phyloP scores from a whole-genome alignment of 2,797 vertebrate genomes.

The Hippopotamyrus pictus region DNA sequence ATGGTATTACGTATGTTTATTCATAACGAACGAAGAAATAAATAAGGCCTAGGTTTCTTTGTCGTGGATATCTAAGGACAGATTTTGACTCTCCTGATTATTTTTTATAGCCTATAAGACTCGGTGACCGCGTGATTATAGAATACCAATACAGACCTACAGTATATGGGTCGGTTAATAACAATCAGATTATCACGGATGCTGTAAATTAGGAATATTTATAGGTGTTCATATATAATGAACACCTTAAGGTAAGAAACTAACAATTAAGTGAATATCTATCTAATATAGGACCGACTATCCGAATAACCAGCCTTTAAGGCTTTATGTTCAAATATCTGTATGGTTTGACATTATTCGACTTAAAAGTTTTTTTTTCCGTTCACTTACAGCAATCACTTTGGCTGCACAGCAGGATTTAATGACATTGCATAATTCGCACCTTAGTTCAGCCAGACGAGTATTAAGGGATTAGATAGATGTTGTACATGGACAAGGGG shows the following conservation, averaged over 20 bases:
- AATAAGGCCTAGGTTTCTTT: not conserved
- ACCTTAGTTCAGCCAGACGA: not conserved
- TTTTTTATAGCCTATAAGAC: not conserved
- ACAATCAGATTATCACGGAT: not conserved
- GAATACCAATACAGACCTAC: not conserved
- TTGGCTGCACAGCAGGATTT: not conserved
- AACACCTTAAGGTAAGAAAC: not conserved
- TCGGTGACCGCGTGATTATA: not conserved
- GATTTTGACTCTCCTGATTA: not conserved
- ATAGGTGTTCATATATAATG: not conserved
- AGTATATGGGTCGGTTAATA: not conserved
- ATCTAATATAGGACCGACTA: not conserved
- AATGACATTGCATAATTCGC: not conserved
- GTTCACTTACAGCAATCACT: not conserved
- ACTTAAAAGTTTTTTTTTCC: not conserved
- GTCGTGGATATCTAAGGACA: not conserved
- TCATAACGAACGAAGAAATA: not conserved
- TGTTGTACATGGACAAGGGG: conserved; percentile 12
- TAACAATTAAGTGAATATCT: not conserved
- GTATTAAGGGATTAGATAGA: not conserved
- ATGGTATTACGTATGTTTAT: not conserved
- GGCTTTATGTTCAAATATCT: not conserved
- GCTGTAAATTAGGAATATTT: not conserved
- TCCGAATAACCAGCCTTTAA: not conserved
- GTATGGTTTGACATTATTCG: not conserved